A percentile compares a stretch with the other conserved stretches of the same genome.
phyloP scores from a whole-genome alignment of 2,888 invertebrate genomes.

The Halictus quadricinctus region DNA sequence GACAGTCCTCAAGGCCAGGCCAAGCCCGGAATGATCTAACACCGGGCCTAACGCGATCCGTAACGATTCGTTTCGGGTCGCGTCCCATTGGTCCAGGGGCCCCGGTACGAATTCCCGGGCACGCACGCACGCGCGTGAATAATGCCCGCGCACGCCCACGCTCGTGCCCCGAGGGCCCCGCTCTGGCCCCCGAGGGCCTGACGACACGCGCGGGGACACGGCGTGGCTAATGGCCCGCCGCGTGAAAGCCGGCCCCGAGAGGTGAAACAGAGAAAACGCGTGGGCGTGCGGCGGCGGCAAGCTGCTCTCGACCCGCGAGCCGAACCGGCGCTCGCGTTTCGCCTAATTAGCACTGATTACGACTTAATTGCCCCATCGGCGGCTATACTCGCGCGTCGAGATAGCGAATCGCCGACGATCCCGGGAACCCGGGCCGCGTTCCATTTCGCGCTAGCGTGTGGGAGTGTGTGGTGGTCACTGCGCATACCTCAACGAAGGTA shows the following conservation, averaged over 20 bases:
- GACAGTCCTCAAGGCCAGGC: not conserved
- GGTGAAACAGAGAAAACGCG: constrained; percentile 53
- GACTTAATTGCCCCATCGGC: constrained; percentile 52
- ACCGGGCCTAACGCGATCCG: constrained; percentile 50
- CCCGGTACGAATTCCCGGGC: constrained; percentile 57
- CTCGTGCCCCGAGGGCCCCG: constrained; percentile 11
- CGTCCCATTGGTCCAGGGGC: not conserved
- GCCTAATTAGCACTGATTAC: constrained; percentile 65
- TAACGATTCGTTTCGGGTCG: constrained; percentile 56
- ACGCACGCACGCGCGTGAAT: constrained; percentile 66
- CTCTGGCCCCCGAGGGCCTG: constrained; percentile 28
- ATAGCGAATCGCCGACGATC: not conserved
- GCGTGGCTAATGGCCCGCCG: constrained; percentile 61
- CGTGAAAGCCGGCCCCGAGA: constrained; percentile 26
- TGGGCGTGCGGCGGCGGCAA: constrained; percentile 49
- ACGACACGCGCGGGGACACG: constrained; percentile 46
- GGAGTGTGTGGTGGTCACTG: not conserved
- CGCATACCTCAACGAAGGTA: too few relatives aligned
- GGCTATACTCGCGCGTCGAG: not conserved
- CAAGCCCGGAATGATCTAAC: constrained; percentile 47
- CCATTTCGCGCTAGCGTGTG: not conserved
- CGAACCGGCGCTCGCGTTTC: constrained; percentile 50
- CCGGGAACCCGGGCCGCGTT: not conserved
- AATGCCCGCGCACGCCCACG: constrained; percentile 66
- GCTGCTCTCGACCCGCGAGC: constrained; percentile 32